Base-by-base conservation (phyloP, 2,797 vertebrate genomes). In the Pipistrellus pygmaeus region DNA sequence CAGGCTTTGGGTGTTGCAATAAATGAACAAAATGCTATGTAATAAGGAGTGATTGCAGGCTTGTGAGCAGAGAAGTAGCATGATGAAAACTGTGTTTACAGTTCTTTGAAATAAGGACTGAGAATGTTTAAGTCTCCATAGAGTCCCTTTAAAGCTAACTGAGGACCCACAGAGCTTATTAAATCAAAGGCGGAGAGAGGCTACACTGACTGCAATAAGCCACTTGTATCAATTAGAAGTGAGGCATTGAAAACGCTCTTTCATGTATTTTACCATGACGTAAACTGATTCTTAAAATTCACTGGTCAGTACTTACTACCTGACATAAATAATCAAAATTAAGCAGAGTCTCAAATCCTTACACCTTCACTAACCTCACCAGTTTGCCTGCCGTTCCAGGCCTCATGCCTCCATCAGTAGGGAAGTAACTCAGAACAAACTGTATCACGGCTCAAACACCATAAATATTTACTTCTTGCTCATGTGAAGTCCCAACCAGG, bases 81-180 rank as follows among this genome's bases (percentile, higher is more conserved):
- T 62, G 88, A 93, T 88, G 91, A 93, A 96, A 96, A 91, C 55
- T 30, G 55, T 71, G 60, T 93, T 90, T 88, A 92, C 69, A 73
- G 14, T 66, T 91, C 90, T 92, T 35, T 91, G 92, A 85, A 96
- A 95, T 77, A 96, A 94, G 53, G 60, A 96, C 80, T 62, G 13
- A 92, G 53, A 90, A 95, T 66, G 85, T 57, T 90, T 86, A 93
- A 94, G 85, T 91, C 84, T 96, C 80, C 91, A 92, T 0, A 84
- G 93, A 89, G 87, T 46, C 82, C 85, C 81, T 93, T 95, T 82
- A 91, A 92, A 95, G 71, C 62, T 75, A 85, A 69, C 83, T 71
- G 82, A 94, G 62, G 80, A 72, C 85, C 73, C 57, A 95, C 69
- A 60, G 13, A 35, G 57, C 88, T 93, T 88, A 92, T 88, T 95